Evolutionary conservation across 2,888 invertebrate genomes (phyloP).

Genomic region (Melipona beecheii): DNA sequence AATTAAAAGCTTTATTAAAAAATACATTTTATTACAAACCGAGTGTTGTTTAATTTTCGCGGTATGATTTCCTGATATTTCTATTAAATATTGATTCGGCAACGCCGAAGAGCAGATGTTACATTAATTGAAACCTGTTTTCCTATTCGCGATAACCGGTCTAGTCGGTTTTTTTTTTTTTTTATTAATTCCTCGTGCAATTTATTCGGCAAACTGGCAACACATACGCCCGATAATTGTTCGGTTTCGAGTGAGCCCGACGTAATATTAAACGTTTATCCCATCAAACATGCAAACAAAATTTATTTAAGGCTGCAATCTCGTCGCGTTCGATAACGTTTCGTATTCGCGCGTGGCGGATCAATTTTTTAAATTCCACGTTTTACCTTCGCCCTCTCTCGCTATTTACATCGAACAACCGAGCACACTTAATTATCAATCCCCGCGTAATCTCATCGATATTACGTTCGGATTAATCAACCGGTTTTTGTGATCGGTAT

Average conservation of each 20-base stretch:
- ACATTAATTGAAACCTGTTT: background rate
- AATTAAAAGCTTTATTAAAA: background rate
- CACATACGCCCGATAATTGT: background rate
- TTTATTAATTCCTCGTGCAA: conserved; percentile 23
- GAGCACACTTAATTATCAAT: conserved; percentile 5
- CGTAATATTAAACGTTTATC: conserved; percentile 15
- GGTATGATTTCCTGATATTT: background rate
- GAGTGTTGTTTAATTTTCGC: background rate
- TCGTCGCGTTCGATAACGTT: background rate
- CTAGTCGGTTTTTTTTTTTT: background rate
- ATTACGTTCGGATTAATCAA: background rate
- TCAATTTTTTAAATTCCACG: conserved; percentile 1
- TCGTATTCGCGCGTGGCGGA: background rate
- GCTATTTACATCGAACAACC: background rate
- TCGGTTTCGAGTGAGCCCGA: background rate
- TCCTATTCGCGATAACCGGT: background rate
- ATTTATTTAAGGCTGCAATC: conserved; percentile 16
- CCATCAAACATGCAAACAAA: background rate
- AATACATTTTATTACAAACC: background rate
- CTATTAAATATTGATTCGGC: background rate
- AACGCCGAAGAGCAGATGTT: background rate
- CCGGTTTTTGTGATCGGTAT: background rate
- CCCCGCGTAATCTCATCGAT: background rate
- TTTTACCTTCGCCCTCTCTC: background rate
- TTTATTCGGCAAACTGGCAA: conserved; percentile 13